These are phyloP conservation scores for Papilio dardanus DNA, from an alignment of 1,140 invertebrate species.

Conservation along the genomic window DNA sequence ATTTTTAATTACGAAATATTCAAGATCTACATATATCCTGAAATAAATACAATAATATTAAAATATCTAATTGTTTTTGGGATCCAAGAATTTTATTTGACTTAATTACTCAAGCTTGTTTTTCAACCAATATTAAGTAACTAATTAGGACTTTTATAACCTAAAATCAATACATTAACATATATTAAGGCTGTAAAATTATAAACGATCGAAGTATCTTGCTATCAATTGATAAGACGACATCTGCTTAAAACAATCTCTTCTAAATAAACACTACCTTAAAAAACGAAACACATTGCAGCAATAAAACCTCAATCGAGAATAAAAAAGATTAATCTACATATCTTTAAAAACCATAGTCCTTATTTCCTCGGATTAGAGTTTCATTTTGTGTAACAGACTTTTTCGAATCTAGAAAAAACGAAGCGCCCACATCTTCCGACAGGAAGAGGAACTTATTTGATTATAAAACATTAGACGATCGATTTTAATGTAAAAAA, in stretches of 20 bases:
- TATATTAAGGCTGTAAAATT: background rate
- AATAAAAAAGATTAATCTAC: slow-evolving; percentile 47
- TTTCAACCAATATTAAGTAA: background rate
- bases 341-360: slow-evolving; percentile 35
- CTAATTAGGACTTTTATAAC: background rate
- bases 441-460: slow-evolving; percentile 78
- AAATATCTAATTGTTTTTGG: background rate
- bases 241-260: slow-evolving; percentile 71
- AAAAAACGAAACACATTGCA: slow-evolving; percentile 70
- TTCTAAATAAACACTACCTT: slow-evolving; percentile 56
- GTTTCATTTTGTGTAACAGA: slow-evolving; percentile 33
- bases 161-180: background rate
- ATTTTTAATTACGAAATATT: too few relatives aligned
- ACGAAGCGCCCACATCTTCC: slow-evolving; percentile 71
- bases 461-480: slow-evolving; percentile 77
- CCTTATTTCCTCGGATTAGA: slow-evolving; percentile 44
- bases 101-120: background rate
- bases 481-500: slow-evolving; percentile 58
- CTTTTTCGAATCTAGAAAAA: slow-evolving; percentile 57
- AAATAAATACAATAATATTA: too few relatives aligned
- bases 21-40: too few relatives aligned
- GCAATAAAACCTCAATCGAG: slow-evolving; percentile 48
- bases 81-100: background rate
- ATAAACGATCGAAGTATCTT: background rate
- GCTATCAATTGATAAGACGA: slow-evolving; percentile 44